Percentiles rank a stretch among this genome's conserved stretches.
phyloP scores from a whole-genome alignment of 2,888 invertebrate genomes.

The Calameuta pallipes region DNA sequence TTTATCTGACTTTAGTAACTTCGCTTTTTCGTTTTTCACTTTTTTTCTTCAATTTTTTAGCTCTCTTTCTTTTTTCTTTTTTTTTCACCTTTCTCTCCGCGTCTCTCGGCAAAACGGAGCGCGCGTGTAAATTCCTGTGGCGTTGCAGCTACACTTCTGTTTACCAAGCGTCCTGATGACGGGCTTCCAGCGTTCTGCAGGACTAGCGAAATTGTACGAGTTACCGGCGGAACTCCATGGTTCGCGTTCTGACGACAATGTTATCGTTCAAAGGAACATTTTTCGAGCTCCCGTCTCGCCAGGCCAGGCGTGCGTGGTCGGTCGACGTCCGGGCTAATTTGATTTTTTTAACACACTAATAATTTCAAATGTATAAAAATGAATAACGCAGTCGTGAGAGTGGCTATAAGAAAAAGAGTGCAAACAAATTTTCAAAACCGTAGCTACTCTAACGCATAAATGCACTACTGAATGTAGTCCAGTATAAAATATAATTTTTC shows the following conservation, averaged over 20 bases:
- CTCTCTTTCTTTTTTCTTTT: constrained; percentile 11
- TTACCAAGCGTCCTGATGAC: background rate
- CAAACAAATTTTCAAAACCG: background rate
- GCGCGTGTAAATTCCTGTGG: background rate
- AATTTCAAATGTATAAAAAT: background rate
- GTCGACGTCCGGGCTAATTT: background rate
- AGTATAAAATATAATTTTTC: background rate
- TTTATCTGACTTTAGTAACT: background rate
- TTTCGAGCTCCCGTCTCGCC: background rate
- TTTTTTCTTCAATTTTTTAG: background rate
- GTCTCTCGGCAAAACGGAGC: constrained; percentile 12
- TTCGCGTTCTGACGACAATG: background rate
- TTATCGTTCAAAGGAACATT: background rate
- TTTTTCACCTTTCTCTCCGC: constrained; percentile 18
- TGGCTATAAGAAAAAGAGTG: background rate
- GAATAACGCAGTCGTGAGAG: background rate
- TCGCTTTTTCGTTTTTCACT: background rate
- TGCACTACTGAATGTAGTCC: background rate
- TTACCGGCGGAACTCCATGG: background rate
- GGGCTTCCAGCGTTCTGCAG: background rate
- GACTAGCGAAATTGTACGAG: background rate
- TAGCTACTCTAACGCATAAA: background rate
- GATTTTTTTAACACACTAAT: background rate
- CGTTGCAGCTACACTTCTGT: background rate
- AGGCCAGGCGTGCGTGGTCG: background rate